A percentile compares a stretch with the other conserved stretches of the same genome.
These are phyloP conservation scores for Eleutherodactylus coqui DNA, from an alignment of 2,797 vertebrate species.

Conservation along the genomic window DNA sequence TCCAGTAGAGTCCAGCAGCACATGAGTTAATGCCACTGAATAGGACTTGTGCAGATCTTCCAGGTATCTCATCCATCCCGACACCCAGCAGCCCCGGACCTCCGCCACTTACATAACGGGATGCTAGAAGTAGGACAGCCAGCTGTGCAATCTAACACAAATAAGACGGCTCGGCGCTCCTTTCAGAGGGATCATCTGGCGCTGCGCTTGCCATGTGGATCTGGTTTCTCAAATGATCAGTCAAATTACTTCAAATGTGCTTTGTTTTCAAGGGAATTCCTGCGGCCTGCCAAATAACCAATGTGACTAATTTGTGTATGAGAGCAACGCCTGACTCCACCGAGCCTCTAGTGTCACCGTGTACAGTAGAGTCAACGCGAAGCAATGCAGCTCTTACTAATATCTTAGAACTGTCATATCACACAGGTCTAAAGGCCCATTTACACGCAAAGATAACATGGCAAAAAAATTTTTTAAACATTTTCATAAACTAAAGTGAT, in stretches of 20 bases:
- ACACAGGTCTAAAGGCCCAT: no score
- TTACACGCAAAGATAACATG: no score
- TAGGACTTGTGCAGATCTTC: slow-evolving; percentile 7
- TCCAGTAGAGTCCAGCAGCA: not conserved
- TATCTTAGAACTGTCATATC: no score
- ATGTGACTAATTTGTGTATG: slow-evolving; percentile 40
- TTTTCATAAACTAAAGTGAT: no score
- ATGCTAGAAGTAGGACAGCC: slow-evolving; percentile 44
- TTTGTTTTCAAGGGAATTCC: slow-evolving; percentile 55
- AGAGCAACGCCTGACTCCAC: not conserved
- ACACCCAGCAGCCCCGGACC: slow-evolving; percentile 40
- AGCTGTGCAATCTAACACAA: slow-evolving; percentile 51
- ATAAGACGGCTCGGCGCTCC: slow-evolving; percentile 36
- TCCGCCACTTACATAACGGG: slow-evolving; percentile 41
- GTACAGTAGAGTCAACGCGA: no score
- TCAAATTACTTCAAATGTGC: slow-evolving; percentile 47
- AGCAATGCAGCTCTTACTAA: not conserved
- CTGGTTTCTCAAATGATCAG: slow-evolving; percentile 48
- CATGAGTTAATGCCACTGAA: not conserved
- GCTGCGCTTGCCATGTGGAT: slow-evolving; percentile 42
- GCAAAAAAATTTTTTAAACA: no score
- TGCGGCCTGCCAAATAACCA: slow-evolving; percentile 37
- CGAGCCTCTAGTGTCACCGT: no score
- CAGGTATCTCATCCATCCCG: slow-evolving; percentile 27
- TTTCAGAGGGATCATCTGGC: slow-evolving; percentile 53